These are phyloP conservation scores for Archips xylosteana DNA, from an alignment of 2,888 invertebrate genomes.

Conservation along the genomic window DNA sequence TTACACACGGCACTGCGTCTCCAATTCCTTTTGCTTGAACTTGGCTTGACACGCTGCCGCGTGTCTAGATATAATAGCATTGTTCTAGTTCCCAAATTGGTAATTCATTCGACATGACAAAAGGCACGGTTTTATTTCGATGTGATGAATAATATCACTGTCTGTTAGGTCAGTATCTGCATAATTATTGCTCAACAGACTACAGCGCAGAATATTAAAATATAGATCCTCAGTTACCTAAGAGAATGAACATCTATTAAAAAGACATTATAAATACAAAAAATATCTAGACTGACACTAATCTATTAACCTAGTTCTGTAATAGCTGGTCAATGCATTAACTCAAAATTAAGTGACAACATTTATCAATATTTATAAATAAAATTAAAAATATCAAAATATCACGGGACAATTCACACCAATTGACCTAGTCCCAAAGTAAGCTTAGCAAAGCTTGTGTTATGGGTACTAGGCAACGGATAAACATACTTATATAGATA, in stretches of 20 bases:
- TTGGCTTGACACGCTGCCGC: too few species aligned
- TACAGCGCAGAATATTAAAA: background rate
- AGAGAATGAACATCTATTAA: background rate
- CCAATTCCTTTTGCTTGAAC: too few species aligned
- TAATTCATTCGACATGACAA: background rate
- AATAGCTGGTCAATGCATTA: conserved; percentile 28
- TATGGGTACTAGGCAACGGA: too few species aligned
- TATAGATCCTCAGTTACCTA: background rate
- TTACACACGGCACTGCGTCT: too few species aligned
- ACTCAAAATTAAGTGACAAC: background rate
- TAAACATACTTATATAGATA: too few species aligned
- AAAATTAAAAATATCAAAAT: too few species aligned
- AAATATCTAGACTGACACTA: background rate
- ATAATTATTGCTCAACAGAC: conserved; percentile 7
- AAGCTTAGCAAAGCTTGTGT: too few species aligned
- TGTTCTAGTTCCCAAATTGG: background rate
- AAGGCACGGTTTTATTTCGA: background rate
- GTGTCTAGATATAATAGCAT: background rate
- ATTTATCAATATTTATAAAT: background rate
- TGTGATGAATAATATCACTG: background rate
- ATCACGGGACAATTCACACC: too few species aligned
- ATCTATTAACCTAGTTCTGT: background rate
- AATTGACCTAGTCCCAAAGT: too few species aligned
- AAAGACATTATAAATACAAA: too few species aligned
- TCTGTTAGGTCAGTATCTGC: conserved; percentile 4